Evolutionary conservation across 1,140 invertebrate genomes (phyloP), one percentile per base, ranked within the genome.

Genomic region (Microplitis demolitor): DNA sequence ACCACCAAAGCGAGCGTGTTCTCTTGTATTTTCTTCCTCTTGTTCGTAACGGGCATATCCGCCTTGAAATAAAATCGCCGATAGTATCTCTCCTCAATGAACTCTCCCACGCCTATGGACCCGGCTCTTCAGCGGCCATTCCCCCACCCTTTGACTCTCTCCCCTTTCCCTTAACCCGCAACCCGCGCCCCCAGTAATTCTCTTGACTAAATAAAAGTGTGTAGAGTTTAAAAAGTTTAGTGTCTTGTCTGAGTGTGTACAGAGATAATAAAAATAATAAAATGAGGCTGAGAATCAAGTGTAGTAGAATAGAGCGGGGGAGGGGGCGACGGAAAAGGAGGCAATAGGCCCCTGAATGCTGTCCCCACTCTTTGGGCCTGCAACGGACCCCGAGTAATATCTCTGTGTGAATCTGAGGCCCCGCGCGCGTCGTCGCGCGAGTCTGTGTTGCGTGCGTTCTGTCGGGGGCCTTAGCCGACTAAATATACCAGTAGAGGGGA

Each of bases 1-100:
- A 6, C 39, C 6, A 11, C 39, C 39, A 45, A 45, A 45, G 39
- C 39, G 6, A 45, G 39, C 50, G 34, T 56, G 58, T 68, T 67
- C 63, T 69, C 69, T 54, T 33, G 67, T 64, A 50, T 70, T 70
- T 37, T 53, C 64, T 53, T 70, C 33, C 51, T 67, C 63, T 16
- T 3, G 56, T 54, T 69, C 71, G 78, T 85, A 85, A 85, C 83
- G 83, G 84, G 81, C 79, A 87, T 85, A 85, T 84, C 82, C 84
- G 84, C 79, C 81, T 85, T 83, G 80, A 83, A 86, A 86, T 87
- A 86, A 85, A 86, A 86, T 86, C 85, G 83, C 81, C 80, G 85
- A 87, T 87, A 87, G 80, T 85, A 87, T 86, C 84, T 87, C 79
- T 84, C 77, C 84, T 85, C 80, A 87, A 87, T 85, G 84, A 85